A percentile compares a stretch with the other conserved stretches of the same genome.
These are phyloP conservation scores for Caenorhabditis angaria DNA, from an alignment of 2,888 invertebrate genomes.

Conservation along the genomic window DNA sequence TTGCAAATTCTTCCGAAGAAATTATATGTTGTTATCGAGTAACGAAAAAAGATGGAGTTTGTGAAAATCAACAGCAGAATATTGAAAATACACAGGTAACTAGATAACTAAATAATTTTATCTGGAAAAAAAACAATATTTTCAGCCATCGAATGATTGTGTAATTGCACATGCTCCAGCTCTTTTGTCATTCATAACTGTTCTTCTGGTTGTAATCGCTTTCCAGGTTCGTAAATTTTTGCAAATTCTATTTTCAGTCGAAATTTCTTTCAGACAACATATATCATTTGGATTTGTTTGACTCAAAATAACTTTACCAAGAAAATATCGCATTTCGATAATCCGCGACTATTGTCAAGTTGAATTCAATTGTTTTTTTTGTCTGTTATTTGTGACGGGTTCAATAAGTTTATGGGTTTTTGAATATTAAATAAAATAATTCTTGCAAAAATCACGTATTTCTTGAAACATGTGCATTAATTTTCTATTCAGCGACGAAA, in stretches of 20 bases:
- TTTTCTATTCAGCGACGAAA: no score
- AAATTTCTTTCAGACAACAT: no score
- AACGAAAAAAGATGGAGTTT: conserved; percentile 38
- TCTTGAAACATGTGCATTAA: no score
- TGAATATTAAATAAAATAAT: no score
- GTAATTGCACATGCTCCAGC: not conserved
- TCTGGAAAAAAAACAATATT: no score
- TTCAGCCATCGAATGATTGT: not conserved
- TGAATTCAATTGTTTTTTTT: not conserved
- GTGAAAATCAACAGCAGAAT: conserved; percentile 42
- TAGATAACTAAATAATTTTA: no score
- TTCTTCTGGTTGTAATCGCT: not conserved
- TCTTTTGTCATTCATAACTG: not conserved
- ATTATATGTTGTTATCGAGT: conserved; percentile 48
- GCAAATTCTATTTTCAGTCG: no score
- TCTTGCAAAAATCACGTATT: no score
- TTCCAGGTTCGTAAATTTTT: no score
- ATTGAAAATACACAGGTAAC: no score
- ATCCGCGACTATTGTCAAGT: not conserved
- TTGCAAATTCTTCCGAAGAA: conserved; percentile 42
- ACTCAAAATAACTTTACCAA: not conserved
- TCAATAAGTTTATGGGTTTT: no score
- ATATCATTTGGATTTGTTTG: not conserved
- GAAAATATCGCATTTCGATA: not conserved
- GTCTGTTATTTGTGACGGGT: not conserved